A percentile compares a stretch with the other conserved stretches of the same genome.
Conservation (phyloP, 2,797 vertebrate genomes). For the Miichthys miiuy region DNA sequence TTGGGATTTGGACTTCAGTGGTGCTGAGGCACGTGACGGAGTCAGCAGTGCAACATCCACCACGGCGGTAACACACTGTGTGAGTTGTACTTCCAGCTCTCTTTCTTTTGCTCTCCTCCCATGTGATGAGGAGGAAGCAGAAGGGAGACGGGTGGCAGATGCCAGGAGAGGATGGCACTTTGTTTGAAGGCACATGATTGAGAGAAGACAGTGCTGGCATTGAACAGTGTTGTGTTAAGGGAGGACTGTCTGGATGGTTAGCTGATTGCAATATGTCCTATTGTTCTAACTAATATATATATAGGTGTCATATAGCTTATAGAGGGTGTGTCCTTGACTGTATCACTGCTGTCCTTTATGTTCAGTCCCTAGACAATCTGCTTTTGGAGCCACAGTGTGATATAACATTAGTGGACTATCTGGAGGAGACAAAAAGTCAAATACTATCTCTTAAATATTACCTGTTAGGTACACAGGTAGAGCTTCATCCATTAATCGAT, state of each 20-base stretch:
- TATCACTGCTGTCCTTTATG: slow-evolving; percentile 42
- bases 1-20: slow-evolving; percentile 58
- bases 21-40: slow-evolving; percentile 68
- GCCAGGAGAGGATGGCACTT: slow-evolving; percentile 72
- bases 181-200: slow-evolving; percentile 78
- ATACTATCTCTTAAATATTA: background rate
- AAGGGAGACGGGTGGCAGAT: slow-evolving; percentile 51
- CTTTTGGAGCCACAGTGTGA: slow-evolving; percentile 19
- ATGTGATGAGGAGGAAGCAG: slow-evolving; percentile 70
- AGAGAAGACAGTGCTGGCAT: slow-evolving; percentile 73
- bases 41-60: slow-evolving; percentile 64
- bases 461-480: background rate
- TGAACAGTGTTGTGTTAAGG: slow-evolving; percentile 54
- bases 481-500: background rate
- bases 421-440: slow-evolving; percentile 6
- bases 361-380: slow-evolving; percentile 19
- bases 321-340: slow-evolving; percentile 30
- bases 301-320: background rate
- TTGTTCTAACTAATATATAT: slow-evolving; percentile 51
- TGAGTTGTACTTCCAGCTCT: slow-evolving; percentile 61
- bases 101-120: slow-evolving; percentile 33
- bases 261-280: slow-evolving; percentile 35
- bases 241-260: slow-evolving; percentile 36
- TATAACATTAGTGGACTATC: background rate
- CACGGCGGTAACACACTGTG: slow-evolving; percentile 59